Evolutionary conservation across 2,888 invertebrate genomes (phyloP), one percentile per base, ranked within the genome.

Genomic region (Dascillus cervinus): DNA sequence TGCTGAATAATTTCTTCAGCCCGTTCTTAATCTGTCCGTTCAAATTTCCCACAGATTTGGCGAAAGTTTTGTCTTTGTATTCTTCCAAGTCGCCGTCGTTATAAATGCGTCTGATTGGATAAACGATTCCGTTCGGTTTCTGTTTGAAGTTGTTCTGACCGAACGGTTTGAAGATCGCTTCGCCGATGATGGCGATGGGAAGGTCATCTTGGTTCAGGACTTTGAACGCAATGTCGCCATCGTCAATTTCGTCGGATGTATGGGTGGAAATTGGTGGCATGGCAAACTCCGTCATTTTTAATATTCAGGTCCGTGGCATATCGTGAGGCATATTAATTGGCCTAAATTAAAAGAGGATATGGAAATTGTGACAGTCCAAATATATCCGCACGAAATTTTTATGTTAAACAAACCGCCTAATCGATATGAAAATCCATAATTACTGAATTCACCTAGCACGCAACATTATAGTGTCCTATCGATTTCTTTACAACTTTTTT

Each of bases 51-150:
- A 56, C 62, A n/a, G 64, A 63, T 49, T 63, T 62, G 4, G 61
- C 46, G 28, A 59, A 55, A 11, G 46, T 41, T 36, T 56, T 56
- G 22, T 56, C 50, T 28, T 56, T 54, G 32, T 52, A 50, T 3
- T 60, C 57, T 37, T 59, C 58, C 22, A 60, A 47, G 29, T 56
- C 55, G 24, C 46, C 52, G n/a, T 49, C 45, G n/a, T n/a, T n/a
- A n/a, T n/a, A n/a, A 26, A 61, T 43, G 24, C 72, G 64, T 36
- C 71, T 58, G 4, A 67, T 66, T 12, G 73, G 73, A 44, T 69
- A 68, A 34, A 73, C 73, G 32, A 73, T 70, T 38, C 70, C 70
- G 52, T 72, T 72, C 11, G 72, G 73, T 53, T 71, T 70, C 22
- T 49, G 43, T 40, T 60, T 61, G 29, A 54, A 52, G 29, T 36